These are phyloP conservation scores for Pinna nobilis DNA, from an alignment of 1,140 invertebrate genomes.

Conservation along the genomic window DNA sequence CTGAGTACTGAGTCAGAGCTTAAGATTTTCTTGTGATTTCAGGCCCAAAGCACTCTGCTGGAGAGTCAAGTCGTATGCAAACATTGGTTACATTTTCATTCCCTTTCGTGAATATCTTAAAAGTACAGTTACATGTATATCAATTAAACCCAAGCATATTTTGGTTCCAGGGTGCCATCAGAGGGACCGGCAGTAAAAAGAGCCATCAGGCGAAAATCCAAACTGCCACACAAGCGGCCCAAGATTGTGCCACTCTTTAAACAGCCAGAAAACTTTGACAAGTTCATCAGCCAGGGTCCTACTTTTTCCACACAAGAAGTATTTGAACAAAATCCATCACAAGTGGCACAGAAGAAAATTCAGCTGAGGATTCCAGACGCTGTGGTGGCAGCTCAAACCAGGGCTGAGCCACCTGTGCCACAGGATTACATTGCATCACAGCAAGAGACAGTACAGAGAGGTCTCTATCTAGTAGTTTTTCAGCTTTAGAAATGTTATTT, in stretches of 20 bases:
- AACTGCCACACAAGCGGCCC: constrained; percentile 81
- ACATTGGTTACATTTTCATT: constrained; percentile 22
- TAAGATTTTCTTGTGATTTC: not conserved
- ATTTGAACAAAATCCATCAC: constrained; percentile 55
- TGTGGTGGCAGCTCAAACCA: too few species aligned
- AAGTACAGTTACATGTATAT: too few species aligned
- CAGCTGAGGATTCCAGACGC: constrained; percentile 39
- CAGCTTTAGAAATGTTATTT: too few species aligned
- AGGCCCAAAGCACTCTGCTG: not conserved
- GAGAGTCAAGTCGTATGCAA: constrained; percentile 1
- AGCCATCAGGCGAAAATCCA: constrained; percentile 77
- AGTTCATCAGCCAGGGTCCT: constrained; percentile 65
- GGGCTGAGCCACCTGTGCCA: too few species aligned
- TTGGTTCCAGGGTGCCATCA: constrained; percentile 38
- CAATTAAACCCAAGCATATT: too few species aligned
- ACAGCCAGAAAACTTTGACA: constrained; percentile 10
- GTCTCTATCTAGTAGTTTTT: too few species aligned
- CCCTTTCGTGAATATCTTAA: too few species aligned
- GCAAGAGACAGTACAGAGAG: too few species aligned
- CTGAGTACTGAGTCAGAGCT: too few species aligned
- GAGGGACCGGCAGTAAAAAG: constrained; percentile 77
- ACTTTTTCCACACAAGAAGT: constrained; percentile 52
- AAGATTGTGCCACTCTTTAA: constrained; percentile 22
- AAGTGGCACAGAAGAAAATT: constrained; percentile 37
- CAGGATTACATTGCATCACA: too few species aligned